These are phyloP conservation scores for Leucophenga varia DNA, from an alignment of 1,140 invertebrate genomes.

Conservation along the genomic window DNA sequence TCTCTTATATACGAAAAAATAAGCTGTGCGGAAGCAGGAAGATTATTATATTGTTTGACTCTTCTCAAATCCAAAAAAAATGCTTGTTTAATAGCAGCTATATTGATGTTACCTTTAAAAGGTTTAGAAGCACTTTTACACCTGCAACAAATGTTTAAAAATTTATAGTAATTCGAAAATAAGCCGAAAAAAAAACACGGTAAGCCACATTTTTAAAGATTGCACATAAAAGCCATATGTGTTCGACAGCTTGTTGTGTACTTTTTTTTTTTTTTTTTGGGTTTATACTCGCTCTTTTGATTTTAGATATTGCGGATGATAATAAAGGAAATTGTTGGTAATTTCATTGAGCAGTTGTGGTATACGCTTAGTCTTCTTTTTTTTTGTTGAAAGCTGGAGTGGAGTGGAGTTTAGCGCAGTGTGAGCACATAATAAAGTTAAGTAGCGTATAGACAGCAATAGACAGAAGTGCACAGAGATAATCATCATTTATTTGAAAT, in stretches of 20 bases:
- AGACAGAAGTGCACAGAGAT: slow-evolving; percentile 46
- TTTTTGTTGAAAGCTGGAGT: too few species aligned
- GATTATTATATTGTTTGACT: slow-evolving; percentile 41
- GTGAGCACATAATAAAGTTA: too few species aligned
- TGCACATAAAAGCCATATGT: too few species aligned
- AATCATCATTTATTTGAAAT: slow-evolving; percentile 33
- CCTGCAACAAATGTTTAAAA: slow-evolving; percentile 38
- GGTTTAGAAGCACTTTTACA: slow-evolving; percentile 41
- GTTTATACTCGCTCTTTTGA: slow-evolving; percentile 2
- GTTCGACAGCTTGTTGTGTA: not conserved
- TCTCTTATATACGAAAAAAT: too few species aligned
- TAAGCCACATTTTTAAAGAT: too few species aligned
- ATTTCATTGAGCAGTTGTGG: slow-evolving; percentile 29
- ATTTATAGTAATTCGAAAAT: slow-evolving; percentile 46
- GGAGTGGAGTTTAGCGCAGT: too few species aligned
- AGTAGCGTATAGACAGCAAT: too few species aligned
- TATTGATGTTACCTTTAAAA: too few species aligned
- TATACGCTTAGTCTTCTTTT: slow-evolving; percentile 11
- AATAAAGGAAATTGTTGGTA: slow-evolving; percentile 52
- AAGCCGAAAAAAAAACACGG: slow-evolving; percentile 38
- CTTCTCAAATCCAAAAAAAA: too few species aligned
- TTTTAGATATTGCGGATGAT: slow-evolving; percentile 30
- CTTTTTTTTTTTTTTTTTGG: slow-evolving; percentile 5
- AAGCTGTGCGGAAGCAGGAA: slow-evolving; percentile 5
- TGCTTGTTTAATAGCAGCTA: too few species aligned